Evolutionary conservation across 2,888 invertebrate species (phyloP), one percentile per base, ranked within the genome.

Genomic region (Lissocephala sabroskyi): DNA sequence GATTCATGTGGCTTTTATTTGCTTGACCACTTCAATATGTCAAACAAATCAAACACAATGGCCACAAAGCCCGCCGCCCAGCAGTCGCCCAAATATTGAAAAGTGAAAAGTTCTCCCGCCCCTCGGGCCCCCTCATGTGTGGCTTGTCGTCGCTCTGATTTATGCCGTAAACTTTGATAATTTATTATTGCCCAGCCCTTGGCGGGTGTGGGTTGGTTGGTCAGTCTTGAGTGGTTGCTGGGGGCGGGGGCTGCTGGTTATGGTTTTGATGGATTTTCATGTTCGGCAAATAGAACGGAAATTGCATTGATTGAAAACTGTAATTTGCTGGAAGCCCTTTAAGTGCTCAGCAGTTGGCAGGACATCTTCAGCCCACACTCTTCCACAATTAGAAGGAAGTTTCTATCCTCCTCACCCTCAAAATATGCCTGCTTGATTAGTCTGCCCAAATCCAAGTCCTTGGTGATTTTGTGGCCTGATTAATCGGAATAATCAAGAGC

Each of bases 21-120:
- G 60, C 56, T 60, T 80, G 80, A 81, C 80, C 80, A 80, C 80
- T 80, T 80, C 80, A 81, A 80, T 79, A 80, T 80, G 80, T 79
- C 80, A 80, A 74, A 64, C 60, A 68, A 73, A 76, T 76, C 74
- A 66, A 70, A 73, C 41, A 44, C 67, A 66, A 35, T n/a, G 14
- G 19, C 45, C n/a, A 45, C 45, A 16, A 18, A 19, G 3, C 17
- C 11, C 49, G 37, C 43, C 32, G 48, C 26, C 36, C 30, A 35
- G 66, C 52, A 11, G 7, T 46, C 64, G 44, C 41, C 48, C 59
- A 74, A 77, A 76, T 65, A 77, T 59, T 66, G 70, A 62, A 79
- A 79, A 79, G 71, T 74, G 63, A 63, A 79, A 76, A 79, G 71
- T 79, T 59, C 59, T 60, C 56, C 47, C 59, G 37, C 48, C 58